Conservation (phyloP, 1,140 invertebrate genomes). For the Drosophila rufa region DNA sequence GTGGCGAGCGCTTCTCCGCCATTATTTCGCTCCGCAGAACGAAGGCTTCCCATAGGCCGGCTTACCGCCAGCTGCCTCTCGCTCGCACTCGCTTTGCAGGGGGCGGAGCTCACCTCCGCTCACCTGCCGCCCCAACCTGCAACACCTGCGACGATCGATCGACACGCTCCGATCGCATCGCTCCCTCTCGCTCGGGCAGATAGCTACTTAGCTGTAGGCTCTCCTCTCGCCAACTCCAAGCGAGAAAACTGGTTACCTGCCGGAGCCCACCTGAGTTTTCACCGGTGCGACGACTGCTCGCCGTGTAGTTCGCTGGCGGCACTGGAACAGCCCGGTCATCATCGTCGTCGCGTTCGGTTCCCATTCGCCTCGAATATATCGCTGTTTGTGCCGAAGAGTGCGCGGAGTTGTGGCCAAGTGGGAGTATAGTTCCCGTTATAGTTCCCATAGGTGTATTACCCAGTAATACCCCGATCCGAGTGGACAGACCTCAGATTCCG, state of each 20-base stretch:
- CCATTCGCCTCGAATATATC: constrained; percentile 12
- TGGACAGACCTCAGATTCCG: constrained; percentile 12
- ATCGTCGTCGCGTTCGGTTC: constrained; percentile 56
- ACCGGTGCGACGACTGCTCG: constrained; percentile 59
- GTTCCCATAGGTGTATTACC: not conserved
- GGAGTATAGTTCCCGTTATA: constrained; percentile 1
- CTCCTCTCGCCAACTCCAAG: constrained; percentile 18
- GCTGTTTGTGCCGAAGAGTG: constrained; percentile 8
- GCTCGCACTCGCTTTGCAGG: constrained; percentile 25
- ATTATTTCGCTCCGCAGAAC: constrained; percentile 58
- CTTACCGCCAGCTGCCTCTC: constrained; percentile 4
- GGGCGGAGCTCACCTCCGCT: constrained; percentile 63
- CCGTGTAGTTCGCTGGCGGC: constrained; percentile 77
- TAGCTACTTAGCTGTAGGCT: not conserved
- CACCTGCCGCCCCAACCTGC: constrained; percentile 59
- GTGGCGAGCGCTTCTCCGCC: constrained; percentile 46
- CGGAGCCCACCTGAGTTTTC: constrained; percentile 69
- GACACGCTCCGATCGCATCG: constrained; percentile 59
- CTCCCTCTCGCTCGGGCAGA: constrained; percentile 61
- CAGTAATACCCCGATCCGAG: not conserved
- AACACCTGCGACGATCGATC: constrained; percentile 71
- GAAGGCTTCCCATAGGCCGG: constrained; percentile 51
- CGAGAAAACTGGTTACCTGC: constrained; percentile 49
- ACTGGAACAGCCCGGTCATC: constrained; percentile 75
- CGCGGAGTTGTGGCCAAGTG: constrained; percentile 17